Conservation (phyloP, 2,797 vertebrate genomes). For the Rhynchonycteris naso region DNA sequence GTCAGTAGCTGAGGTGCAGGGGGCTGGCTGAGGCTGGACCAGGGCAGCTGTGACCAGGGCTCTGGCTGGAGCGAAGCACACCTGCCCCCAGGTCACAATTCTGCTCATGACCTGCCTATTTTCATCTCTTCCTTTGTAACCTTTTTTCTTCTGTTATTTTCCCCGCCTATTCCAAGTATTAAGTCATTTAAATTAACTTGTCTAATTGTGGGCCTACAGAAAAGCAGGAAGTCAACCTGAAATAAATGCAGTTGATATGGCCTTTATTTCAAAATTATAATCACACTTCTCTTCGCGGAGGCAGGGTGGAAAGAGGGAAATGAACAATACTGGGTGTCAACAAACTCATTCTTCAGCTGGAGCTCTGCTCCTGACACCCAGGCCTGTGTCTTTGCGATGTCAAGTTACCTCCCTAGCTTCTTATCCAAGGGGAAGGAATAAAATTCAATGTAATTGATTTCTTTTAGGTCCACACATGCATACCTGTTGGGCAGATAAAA, state of each 20-base stretch:
- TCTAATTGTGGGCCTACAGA: constrained; percentile 55
- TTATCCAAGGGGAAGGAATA: neutral
- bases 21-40: no score
- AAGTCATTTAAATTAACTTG: constrained; percentile 63
- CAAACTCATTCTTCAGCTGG: neutral
- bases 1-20: rapidly evolving
- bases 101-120: neutral
- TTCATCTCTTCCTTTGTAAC: neutral
- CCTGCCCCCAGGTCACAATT: neutral
- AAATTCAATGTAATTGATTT: neutral
- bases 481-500: no score
- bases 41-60: rapidly evolving
- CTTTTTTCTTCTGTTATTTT: neutral
- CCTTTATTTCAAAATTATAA: constrained; percentile 59
- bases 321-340: neutral
- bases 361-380: neutral
- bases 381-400: neutral
- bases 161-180: constrained; percentile 53
- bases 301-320: neutral
- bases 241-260: constrained; percentile 64
- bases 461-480: neutral
- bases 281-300: constrained; percentile 24
- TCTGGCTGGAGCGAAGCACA: rapidly evolving
- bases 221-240: constrained; percentile 66
- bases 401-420: neutral